Percentiles rank a stretch among this genome's conserved stretches.
phyloP scores from a whole-genome alignment of 1,140 invertebrate species.

The Hylaeus volcanicus region DNA sequence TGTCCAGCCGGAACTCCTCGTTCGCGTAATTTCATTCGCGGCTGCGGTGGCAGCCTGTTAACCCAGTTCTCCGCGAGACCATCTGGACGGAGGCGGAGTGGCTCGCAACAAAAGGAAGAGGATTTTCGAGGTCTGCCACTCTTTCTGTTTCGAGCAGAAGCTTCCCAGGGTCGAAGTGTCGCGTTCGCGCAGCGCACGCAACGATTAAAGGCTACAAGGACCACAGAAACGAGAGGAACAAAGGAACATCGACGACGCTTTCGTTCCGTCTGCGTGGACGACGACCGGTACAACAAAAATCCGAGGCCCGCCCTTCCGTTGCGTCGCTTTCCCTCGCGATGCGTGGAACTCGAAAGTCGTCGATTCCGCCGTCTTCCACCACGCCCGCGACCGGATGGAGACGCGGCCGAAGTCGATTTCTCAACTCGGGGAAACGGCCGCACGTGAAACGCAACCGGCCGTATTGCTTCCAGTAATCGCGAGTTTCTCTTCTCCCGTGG shows the following conservation, averaged over 20 bases:
- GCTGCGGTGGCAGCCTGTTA: neutral
- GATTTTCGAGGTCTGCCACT: constrained; percentile 16
- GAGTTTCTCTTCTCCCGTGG: constrained; percentile 46
- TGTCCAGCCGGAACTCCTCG: neutral
- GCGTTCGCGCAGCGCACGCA: constrained; percentile 40
- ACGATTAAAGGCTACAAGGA: constrained; percentile 53
- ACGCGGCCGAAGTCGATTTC: constrained; percentile 52
- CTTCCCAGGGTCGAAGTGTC: constrained; percentile 30
- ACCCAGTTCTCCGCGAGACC: constrained; percentile 8
- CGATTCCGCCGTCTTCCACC: constrained; percentile 22
- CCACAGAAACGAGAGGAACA: constrained; percentile 49
- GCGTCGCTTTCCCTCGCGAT: constrained; percentile 53
- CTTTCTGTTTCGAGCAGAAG: neutral
- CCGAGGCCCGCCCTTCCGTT: constrained; percentile 35
- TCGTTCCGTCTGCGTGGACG: constrained; percentile 26
- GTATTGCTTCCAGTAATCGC: constrained; percentile 50
- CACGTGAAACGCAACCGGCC: constrained; percentile 47
- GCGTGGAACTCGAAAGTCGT: constrained; percentile 19
- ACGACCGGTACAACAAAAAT: neutral
- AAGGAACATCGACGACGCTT: constrained; percentile 51
- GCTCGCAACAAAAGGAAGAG: neutral
- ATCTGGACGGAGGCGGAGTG: neutral
- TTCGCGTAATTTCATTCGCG: neutral
- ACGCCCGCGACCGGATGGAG: constrained; percentile 54
- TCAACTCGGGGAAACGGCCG: constrained; percentile 55